phyloP scores from a whole-genome alignment of 2,113 vertebrate genomes.

The Reinhardtius hippoglossoides region DNA sequence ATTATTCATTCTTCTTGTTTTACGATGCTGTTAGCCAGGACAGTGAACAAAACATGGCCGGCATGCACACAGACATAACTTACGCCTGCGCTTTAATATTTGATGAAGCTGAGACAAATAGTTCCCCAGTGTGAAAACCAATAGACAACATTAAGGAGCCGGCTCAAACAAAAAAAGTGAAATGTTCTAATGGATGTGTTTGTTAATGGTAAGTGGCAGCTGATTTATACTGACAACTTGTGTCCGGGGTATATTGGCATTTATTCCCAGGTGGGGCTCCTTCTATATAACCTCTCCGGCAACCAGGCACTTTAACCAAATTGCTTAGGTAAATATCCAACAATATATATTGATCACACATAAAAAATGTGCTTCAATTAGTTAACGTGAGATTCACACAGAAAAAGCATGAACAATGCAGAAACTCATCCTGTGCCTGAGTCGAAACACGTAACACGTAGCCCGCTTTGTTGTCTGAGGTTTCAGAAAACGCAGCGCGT shows the following conservation, averaged over 20 bases:
- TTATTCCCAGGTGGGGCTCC: slow-evolving; percentile 68
- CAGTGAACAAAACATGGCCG: slow-evolving; percentile 56
- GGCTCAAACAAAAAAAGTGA: slow-evolving; percentile 34
- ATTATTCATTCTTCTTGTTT: slow-evolving; percentile 72
- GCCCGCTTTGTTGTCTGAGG: slow-evolving; percentile 10
- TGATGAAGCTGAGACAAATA: slow-evolving; percentile 66
- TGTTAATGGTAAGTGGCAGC: slow-evolving; percentile 58
- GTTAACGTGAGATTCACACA: slow-evolving; percentile 30
- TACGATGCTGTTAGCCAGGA: slow-evolving; percentile 52
- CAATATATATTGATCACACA: slow-evolving; percentile 72
- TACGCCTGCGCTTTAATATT: slow-evolving; percentile 70
- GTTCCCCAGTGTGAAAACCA: slow-evolving; percentile 51
- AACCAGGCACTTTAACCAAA: slow-evolving; percentile 69
- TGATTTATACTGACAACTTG: slow-evolving; percentile 71
- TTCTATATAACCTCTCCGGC: slow-evolving; percentile 45
- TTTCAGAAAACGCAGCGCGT: slow-evolving; percentile 29
- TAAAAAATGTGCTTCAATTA: slow-evolving; percentile 51
- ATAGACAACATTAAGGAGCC: slow-evolving; percentile 57
- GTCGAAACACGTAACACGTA: slow-evolving; percentile 20
- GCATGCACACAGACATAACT: slow-evolving; percentile 49
- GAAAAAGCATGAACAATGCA: slow-evolving; percentile 5
- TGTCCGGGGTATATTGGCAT: slow-evolving; percentile 59
- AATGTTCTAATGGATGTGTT: slow-evolving; percentile 64
- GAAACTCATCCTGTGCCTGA: slow-evolving; percentile 21
- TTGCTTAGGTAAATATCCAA: slow-evolving; percentile 75